phyloP scores from a whole-genome alignment of 2,888 invertebrate genomes.

The Neoitamus cyanurus region DNA sequence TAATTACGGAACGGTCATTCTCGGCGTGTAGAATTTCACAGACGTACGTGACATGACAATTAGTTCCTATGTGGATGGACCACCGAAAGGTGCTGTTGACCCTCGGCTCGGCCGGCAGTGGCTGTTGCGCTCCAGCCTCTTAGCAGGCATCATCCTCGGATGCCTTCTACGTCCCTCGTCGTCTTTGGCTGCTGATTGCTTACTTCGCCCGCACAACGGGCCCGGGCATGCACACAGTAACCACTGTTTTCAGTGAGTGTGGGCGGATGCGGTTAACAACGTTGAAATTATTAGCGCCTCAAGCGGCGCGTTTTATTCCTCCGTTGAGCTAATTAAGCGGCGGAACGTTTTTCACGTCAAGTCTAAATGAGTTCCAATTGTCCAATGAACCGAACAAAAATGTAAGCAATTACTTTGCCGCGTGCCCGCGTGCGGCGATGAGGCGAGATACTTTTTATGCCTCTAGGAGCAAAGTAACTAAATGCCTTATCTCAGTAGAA shows the following conservation, averaged over 20 bases:
- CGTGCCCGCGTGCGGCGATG: not conserved
- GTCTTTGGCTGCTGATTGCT: not conserved
- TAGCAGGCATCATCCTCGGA: not conserved
- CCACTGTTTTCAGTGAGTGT: not conserved
- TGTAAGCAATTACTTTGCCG: not conserved
- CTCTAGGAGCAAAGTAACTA: not conserved
- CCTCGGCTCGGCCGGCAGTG: not conserved
- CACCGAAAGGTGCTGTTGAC: constrained; percentile 46
- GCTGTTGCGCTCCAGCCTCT: not conserved
- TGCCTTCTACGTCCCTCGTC: not conserved
- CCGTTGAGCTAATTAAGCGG: constrained; percentile 12
- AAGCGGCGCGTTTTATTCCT: not conserved
- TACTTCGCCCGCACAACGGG: not conserved
- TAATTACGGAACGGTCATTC: constrained; percentile 38
- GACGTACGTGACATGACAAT: constrained; percentile 47
- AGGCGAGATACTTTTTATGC: not conserved
- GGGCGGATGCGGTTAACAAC: constrained; percentile 36
- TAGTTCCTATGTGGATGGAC: constrained; percentile 27
- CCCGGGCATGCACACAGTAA: not conserved
- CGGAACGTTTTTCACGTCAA: not conserved
- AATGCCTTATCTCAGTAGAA: not conserved
- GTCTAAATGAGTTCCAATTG: not conserved
- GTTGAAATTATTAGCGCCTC: constrained; percentile 41
- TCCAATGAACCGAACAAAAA: not conserved
- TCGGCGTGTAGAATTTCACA: constrained; percentile 44